phyloP scores from a whole-genome alignment of 2,888 invertebrate genomes.

The Glaucopsyche alexis region DNA sequence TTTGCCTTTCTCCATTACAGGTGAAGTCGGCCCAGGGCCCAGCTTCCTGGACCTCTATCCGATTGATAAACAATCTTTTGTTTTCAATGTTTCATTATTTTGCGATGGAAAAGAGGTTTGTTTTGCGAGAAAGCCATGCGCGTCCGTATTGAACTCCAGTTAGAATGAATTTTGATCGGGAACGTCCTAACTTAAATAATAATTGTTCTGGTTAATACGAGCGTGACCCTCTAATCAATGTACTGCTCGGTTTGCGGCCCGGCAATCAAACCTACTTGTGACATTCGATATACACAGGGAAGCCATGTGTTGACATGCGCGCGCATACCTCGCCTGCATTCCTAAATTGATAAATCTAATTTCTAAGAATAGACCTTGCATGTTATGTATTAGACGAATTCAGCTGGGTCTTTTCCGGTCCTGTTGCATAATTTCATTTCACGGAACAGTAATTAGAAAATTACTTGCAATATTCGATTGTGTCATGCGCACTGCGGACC shows the following conservation, averaged over 20 bases:
- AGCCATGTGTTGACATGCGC: constrained; percentile 64
- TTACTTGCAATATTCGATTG: constrained; percentile 35
- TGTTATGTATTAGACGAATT: constrained; percentile 48
- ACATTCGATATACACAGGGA: constrained; percentile 40
- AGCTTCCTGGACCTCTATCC: constrained; percentile 46
- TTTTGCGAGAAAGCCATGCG: neutral
- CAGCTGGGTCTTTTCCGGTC: constrained; percentile 46
- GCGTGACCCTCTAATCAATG: constrained; percentile 23
- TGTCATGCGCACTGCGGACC: constrained; percentile 39
- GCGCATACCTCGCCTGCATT: constrained; percentile 68
- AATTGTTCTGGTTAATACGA: constrained; percentile 28
- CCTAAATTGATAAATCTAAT: constrained; percentile 55
- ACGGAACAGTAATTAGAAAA: constrained; percentile 3
- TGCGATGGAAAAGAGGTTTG: neutral
- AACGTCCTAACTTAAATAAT: constrained; percentile 28
- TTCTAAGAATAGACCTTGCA: constrained; percentile 59
- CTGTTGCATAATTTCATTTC: constrained; percentile 36
- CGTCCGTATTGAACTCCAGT: neutral
- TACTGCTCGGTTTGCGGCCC: constrained; percentile 27
- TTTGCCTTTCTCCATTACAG: constrained; percentile 82
- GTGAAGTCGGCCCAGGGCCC: constrained; percentile 48
- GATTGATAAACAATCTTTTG: constrained; percentile 32
- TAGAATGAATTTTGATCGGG: constrained; percentile 19
- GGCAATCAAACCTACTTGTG: constrained; percentile 33
- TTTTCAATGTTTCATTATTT: constrained; percentile 26